These are phyloP conservation scores for Chaetura pelagica DNA, from an alignment of 2,113 vertebrate species.

Conservation along the genomic window DNA sequence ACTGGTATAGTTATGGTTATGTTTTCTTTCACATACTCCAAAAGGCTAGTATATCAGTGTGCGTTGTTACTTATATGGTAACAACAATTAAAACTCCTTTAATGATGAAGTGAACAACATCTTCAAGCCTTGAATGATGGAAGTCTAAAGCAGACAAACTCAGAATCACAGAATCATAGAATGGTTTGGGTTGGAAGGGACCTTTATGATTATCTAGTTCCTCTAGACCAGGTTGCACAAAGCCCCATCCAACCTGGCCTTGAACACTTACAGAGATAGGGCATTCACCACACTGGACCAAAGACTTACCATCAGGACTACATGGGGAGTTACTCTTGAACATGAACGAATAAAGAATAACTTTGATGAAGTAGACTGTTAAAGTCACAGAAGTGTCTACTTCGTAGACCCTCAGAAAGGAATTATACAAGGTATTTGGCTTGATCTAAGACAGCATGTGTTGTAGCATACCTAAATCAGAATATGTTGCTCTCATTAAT, in stretches of 20 bases:
- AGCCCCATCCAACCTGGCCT: no score
- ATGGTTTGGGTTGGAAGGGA: no score
- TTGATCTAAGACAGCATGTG: not conserved
- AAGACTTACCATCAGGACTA: not conserved
- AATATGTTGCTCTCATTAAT: not conserved
- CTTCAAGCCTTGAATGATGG: not conserved
- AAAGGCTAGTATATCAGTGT: not conserved
- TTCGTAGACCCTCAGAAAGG: not conserved
- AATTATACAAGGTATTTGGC: not conserved
- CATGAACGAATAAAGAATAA: not conserved
- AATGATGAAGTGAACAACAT: not conserved
- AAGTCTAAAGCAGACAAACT: not conserved
- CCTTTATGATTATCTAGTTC: no score
- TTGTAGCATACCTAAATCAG: not conserved
- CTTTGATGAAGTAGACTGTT: not conserved
- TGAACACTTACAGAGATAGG: no score
- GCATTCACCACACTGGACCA: not conserved
- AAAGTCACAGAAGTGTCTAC: not conserved
- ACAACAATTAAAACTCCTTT: not conserved
- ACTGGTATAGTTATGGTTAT: not conserved
- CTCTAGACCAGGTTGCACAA: no score
- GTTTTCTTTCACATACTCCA: not conserved
- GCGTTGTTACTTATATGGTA: not conserved
- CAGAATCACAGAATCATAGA: no score
- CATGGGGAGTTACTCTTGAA: not conserved